These are phyloP conservation scores for Centrocercus urophasianus DNA, from an alignment of 2,113 vertebrate genomes.

Conservation along the genomic window DNA sequence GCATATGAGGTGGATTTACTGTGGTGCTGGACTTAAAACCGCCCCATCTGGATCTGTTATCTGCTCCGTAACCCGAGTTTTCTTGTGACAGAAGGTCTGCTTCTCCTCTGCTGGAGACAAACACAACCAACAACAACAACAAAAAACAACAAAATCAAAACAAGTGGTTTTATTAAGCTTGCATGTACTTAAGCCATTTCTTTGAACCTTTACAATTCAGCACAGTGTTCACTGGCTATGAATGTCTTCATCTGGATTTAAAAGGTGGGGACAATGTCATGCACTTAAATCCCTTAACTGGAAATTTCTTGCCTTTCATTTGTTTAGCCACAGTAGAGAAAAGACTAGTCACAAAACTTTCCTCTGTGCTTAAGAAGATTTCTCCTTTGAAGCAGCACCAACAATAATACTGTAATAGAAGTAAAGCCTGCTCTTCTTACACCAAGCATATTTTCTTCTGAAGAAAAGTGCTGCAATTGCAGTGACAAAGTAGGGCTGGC, in stretches of 20 bases:
- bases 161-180: constrained; percentile 70
- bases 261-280: constrained; percentile 75
- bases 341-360: constrained; percentile 76
- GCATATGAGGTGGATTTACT: not conserved
- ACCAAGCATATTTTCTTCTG: constrained; percentile 54
- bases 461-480: constrained; percentile 40
- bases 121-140: constrained; percentile 32
- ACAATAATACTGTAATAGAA: constrained; percentile 69
- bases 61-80: not conserved
- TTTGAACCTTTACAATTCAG: constrained; percentile 72
- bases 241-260: constrained; percentile 75
- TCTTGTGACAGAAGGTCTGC: constrained; percentile 62
- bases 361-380: constrained; percentile 65
- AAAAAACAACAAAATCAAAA: constrained; percentile 41
- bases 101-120: constrained; percentile 24
- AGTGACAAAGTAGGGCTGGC: constrained; percentile 44
- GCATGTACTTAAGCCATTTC: constrained; percentile 68
- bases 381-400: constrained; percentile 76
- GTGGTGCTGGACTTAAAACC: not conserved
- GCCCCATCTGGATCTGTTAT: constrained; percentile 60
- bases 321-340: constrained; percentile 78
- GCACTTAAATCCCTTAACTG: constrained; percentile 74
- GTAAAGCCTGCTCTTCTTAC: constrained; percentile 71
- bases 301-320: constrained; percentile 70
- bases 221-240: constrained; percentile 44